These are phyloP conservation scores for Circaetus gallicus DNA, from an alignment of 2,113 vertebrate genomes.

Conservation along the genomic window DNA sequence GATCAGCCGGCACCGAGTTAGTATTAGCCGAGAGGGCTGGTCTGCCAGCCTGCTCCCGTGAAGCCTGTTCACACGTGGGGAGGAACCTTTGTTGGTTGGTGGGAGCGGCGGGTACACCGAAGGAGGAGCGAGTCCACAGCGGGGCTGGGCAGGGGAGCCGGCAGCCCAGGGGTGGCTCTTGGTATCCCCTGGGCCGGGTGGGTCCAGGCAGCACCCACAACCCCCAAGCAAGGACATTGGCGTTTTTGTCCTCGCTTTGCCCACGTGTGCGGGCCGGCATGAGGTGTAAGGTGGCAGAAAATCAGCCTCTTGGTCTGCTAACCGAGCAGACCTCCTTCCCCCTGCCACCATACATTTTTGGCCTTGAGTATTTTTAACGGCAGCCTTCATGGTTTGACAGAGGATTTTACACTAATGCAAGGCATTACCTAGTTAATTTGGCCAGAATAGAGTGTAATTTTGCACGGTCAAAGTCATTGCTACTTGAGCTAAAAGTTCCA, in stretches of 20 bases:
- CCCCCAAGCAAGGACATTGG: fast-evolving
- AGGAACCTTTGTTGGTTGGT: background rate
- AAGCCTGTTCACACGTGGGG: fast-evolving
- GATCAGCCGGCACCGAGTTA: background rate
- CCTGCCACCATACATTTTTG: background rate
- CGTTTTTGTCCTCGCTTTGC: background rate
- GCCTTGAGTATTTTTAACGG: slow-evolving; percentile 64
- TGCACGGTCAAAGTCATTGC: slow-evolving; percentile 63
- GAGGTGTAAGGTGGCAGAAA: background rate
- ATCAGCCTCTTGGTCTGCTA: background rate
- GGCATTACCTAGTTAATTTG: slow-evolving; percentile 78
- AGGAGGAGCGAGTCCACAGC: no score
- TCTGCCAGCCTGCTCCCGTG: background rate
- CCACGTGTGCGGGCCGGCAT: fast-evolving
- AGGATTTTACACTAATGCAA: slow-evolving; percentile 78
- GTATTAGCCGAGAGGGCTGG: background rate
- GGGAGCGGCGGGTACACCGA: background rate
- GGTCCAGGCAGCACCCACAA: fast-evolving
- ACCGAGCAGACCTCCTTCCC: background rate
- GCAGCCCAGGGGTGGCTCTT: background rate
- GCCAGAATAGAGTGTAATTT: slow-evolving; percentile 73
- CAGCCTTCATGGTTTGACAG: slow-evolving; percentile 75
- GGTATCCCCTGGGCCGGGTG: fast-evolving
- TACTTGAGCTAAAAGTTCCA: slow-evolving; percentile 64
- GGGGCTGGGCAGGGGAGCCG: no score